Conservation (phyloP, 2,797 vertebrate species). For the Chelon auratus region DNA sequence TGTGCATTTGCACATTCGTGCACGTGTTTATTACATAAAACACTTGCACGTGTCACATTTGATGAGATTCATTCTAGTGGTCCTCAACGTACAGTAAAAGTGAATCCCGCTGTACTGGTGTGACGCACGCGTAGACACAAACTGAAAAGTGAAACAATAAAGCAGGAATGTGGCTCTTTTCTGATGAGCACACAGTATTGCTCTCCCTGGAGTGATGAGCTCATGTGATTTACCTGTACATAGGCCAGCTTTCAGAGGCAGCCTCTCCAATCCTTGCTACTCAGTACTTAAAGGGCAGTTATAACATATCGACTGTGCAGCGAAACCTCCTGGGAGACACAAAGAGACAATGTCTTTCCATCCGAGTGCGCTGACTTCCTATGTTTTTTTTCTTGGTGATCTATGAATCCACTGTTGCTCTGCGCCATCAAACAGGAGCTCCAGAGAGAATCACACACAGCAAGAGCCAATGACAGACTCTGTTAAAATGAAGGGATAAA, state of each 20-base stretch:
- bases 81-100: constrained; percentile 4
- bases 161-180: constrained; percentile 32
- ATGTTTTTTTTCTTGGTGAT: constrained; percentile 29
- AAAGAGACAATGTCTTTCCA: constrained; percentile 46
- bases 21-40: constrained; percentile 21
- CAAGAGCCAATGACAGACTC: constrained; percentile 18
- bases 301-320: constrained; percentile 47
- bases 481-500: constrained; percentile 8
- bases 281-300: constrained; percentile 33
- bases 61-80: constrained; percentile 16
- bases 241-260: constrained; percentile 29
- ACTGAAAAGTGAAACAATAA: neutral
- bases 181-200: constrained; percentile 47
- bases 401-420: constrained; percentile 39
- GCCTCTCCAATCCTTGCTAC: constrained; percentile 25
- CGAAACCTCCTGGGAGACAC: constrained; percentile 31
- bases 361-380: constrained; percentile 30
- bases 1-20: constrained; percentile 9
- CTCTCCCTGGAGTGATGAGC: constrained; percentile 60
- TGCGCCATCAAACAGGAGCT: constrained; percentile 9
- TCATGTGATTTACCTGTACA: constrained; percentile 66
- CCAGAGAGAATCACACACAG: constrained; percentile 3
- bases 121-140: neutral
- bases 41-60: constrained; percentile 63
- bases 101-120: neutral